Conservation (phyloP, 2,888 invertebrate genomes). For the Nudaria mundana region DNA sequence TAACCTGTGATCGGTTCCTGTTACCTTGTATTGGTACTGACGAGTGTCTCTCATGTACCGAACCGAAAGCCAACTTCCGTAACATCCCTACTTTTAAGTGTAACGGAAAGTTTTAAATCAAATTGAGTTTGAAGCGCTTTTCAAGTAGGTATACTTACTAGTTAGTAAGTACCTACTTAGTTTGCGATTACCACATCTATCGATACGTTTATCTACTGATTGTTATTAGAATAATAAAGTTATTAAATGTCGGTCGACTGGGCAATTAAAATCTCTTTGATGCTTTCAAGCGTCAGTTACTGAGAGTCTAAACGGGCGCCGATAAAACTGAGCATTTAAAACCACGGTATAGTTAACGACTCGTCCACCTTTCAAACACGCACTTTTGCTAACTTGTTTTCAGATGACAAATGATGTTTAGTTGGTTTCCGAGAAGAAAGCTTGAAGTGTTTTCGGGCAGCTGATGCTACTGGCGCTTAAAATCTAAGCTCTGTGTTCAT, state of each 20-base stretch:
- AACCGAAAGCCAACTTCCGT: no score
- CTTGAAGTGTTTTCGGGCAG: constrained; percentile 46
- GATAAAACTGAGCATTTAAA: constrained; percentile 68
- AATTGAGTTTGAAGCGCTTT: constrained; percentile 11
- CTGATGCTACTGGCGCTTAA: constrained; percentile 29
- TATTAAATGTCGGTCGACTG: constrained; percentile 49
- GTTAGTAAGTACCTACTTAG: constrained; percentile 24
- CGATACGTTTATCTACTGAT: constrained; percentile 37
- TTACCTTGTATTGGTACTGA: no score
- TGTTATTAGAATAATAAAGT: constrained; percentile 45
- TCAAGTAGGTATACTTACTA: no score
- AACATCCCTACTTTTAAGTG: no score
- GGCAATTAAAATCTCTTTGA: constrained; percentile 68
- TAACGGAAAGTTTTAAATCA: no score
- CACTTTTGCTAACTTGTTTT: constrained; percentile 60
- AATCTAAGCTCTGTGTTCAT: no score
- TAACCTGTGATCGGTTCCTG: no score
- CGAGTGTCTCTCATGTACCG: no score
- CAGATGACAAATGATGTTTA: constrained; percentile 61
- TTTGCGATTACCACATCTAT: constrained; percentile 38
- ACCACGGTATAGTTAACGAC: constrained; percentile 68
- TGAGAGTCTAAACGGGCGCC: constrained; percentile 52
- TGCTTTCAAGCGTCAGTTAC: constrained; percentile 58
- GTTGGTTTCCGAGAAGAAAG: constrained; percentile 56
- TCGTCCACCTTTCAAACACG: constrained; percentile 64